Base-by-base conservation (phyloP, 1,140 invertebrate species). In the Calliphora vicina region DNA sequence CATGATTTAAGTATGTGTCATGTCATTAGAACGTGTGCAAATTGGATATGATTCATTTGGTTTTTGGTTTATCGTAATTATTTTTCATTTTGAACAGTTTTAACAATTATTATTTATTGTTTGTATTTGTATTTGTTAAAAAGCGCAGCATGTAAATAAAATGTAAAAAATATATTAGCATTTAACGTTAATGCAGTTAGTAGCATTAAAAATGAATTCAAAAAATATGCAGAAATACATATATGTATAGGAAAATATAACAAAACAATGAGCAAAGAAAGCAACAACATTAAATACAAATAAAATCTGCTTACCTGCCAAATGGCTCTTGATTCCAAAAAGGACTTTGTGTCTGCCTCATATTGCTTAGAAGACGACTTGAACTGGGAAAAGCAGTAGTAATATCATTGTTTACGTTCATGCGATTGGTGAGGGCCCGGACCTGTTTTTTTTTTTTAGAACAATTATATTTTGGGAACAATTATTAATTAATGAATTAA, bases 401-500 rank as follows among this genome's bases (percentile, higher is more conserved):
- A 88, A 88, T 92, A 87, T 91, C 93, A 86, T 96, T 96, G 87
- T 97, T 96, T 12, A 96, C 95, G 88, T 97, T 97, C 78, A 97
- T 91, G 85, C 96, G 94, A 86, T 96, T 94, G 1, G 96, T 97
- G 26, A 97, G 91, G 86, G 94, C 96, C 61, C 96, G 93, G n/a
- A 95, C 95, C 94, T 95, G 20, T 82, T 10, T n/a, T n/a, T n/a
- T n/a, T n/a, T n/a, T n/a, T n/a, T n/a, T n/a, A n/a, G n/a, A n/a
- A n/a, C n/a, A n/a, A n/a, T n/a, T n/a, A n/a, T n/a, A n/a, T n/a
- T n/a, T n/a, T n/a, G n/a, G n/a, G n/a, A n/a, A n/a, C n/a, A n/a
- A n/a, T n/a, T n/a, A n/a, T n/a, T n/a, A n/a, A n/a, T n/a, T n/a
- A n/a, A n/a, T n/a, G n/a, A n/a, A n/a, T n/a, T n/a, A n/a, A n/a